These are phyloP conservation scores for Junonia oenone DNA, from an alignment of 2,888 invertebrate species.

Conservation along the genomic window DNA sequence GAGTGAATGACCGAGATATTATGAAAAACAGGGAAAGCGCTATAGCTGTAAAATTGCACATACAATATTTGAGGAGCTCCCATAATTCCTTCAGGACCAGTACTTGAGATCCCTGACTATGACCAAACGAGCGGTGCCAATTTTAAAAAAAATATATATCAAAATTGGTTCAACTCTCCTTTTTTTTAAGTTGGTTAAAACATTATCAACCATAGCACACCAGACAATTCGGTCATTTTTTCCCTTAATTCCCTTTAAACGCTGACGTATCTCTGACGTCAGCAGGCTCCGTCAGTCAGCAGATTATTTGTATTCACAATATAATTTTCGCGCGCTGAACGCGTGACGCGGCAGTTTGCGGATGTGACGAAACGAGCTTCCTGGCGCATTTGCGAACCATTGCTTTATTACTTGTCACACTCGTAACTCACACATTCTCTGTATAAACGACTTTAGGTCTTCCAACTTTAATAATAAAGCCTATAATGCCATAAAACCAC, in stretches of 20 bases:
- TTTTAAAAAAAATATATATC: no score
- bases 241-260: not conserved
- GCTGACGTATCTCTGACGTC: not conserved
- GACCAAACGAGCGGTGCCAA: no score
- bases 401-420: constrained; percentile 21
- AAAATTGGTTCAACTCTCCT: no score
- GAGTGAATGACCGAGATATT: no score
- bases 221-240: not conserved
- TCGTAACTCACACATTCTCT: not conserved
- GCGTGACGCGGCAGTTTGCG: constrained; percentile 20
- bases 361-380: constrained; percentile 23
- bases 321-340: constrained; percentile 18
- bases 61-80: no score
- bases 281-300: not conserved
- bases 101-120: no score
- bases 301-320: constrained; percentile 20
- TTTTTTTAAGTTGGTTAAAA: no score
- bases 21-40: no score
- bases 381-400: constrained; percentile 22
- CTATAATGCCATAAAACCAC: not conserved
- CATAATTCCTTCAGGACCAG: no score
- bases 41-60: no score
- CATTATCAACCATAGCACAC: no score
- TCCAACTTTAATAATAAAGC: not conserved
- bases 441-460: constrained; percentile 3